A percentile compares a stretch with the other conserved stretches of the same genome.
These are phyloP conservation scores for Progne subis DNA, from an alignment of 2,113 vertebrate genomes.

Conservation along the genomic window DNA sequence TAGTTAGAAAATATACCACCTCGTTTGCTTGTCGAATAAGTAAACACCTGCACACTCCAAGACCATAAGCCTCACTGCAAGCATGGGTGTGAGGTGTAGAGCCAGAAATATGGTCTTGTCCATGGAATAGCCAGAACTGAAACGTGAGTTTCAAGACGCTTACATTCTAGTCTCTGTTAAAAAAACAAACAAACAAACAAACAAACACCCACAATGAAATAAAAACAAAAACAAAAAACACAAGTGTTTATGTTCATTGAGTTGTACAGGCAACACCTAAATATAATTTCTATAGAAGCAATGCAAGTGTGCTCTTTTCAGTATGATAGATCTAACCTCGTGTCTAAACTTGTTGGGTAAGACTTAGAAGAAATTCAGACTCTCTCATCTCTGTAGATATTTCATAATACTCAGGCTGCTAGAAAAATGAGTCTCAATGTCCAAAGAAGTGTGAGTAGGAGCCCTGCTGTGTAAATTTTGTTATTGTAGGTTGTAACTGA, in stretches of 20 bases:
- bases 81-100: not conserved
- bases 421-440: slow-evolving; percentile 29
- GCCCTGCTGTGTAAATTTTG: slow-evolving; percentile 50
- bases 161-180: not conserved
- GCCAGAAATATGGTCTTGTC: not conserved
- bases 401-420: slow-evolving; percentile 30
- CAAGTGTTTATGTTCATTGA: not conserved
- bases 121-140: not conserved
- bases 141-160: not conserved
- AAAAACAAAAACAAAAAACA: accelerated
- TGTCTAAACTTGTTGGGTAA: not conserved
- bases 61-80: not conserved
- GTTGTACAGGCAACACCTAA: not conserved
- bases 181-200: not conserved
- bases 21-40: not conserved
- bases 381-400: not conserved
- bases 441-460: slow-evolving; percentile 25
- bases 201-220: not conserved
- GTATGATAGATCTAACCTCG: not conserved
- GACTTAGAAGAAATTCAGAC: not conserved
- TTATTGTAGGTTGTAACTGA: slow-evolving; percentile 39
- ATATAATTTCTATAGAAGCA: not conserved
- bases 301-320: not conserved
- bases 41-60: not conserved
- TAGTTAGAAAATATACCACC: not conserved